phyloP scores from a whole-genome alignment of 2,797 vertebrate species.

The Acanthiza pusilla region DNA sequence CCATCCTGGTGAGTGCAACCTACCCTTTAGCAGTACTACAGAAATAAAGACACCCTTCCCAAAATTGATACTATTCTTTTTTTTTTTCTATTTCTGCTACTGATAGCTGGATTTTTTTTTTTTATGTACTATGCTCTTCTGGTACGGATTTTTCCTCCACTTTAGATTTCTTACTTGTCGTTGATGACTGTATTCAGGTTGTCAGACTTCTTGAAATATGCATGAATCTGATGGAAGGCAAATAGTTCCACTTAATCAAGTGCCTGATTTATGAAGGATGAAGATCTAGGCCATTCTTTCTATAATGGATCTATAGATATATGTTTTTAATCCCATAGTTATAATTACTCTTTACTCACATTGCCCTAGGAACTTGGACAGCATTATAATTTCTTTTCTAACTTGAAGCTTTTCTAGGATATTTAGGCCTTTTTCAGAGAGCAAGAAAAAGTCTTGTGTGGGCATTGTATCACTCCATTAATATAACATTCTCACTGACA shows the following conservation, averaged over 20 bases:
- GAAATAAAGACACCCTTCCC: background rate
- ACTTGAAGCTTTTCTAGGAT: background rate
- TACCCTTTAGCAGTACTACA: background rate
- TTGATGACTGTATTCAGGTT: background rate
- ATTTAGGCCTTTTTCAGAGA: background rate
- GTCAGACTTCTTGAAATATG: background rate
- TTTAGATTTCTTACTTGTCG: background rate
- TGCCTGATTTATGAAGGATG: background rate
- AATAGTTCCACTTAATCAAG: background rate
- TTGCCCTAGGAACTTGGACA: background rate
- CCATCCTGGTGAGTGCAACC: slow-evolving; percentile 75
- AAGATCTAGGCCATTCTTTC: background rate
- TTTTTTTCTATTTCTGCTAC: background rate
- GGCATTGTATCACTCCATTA: background rate
- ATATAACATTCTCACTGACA: background rate
- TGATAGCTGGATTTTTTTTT: background rate
- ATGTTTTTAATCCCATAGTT: background rate
- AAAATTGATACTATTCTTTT: background rate
- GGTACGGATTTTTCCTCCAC: background rate
- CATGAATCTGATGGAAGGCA: background rate
- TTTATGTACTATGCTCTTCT: background rate
- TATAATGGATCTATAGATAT: background rate
- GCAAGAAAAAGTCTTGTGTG: background rate
- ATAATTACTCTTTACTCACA: background rate
- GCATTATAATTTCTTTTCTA: background rate